phyloP scores from a whole-genome alignment of 1,140 invertebrate genomes.

The Caenorhabditis briggsae region DNA sequence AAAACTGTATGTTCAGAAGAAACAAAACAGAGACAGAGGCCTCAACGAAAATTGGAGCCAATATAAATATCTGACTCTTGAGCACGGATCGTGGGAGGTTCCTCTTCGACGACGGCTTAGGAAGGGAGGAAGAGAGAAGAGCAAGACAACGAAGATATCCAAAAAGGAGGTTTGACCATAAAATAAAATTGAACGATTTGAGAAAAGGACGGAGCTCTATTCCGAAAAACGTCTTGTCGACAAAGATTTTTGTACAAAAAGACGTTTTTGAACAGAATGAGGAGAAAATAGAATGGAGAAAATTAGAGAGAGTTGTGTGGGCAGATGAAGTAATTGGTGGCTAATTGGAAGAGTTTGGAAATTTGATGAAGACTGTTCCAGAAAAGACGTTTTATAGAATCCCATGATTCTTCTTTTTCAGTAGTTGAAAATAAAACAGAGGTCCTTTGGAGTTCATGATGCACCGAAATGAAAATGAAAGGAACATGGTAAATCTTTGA shows the following conservation, averaged over 20 bases:
- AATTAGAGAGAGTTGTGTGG: no score
- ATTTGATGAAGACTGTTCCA: no score
- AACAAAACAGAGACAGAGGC: not conserved
- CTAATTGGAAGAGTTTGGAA: no score
- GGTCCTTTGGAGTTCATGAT: no score
- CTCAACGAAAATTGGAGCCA: not conserved
- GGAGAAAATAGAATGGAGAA: no score
- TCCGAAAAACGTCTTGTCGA: not conserved
- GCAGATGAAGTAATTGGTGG: no score
- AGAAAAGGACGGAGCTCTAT: not conserved
- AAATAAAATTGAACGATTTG: conserved; percentile 20
- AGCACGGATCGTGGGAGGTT: not conserved
- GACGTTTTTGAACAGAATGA: not conserved
- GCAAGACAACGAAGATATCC: not conserved
- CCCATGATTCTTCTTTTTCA: no score
- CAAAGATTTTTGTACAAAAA: not conserved
- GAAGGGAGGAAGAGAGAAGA: no score
- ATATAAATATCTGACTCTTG: not conserved
- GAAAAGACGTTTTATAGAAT: no score
- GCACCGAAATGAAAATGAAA: no score
- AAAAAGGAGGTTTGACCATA: not conserved
- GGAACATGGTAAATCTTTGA: no score
- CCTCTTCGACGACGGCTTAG: not conserved
- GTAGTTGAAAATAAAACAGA: no score
- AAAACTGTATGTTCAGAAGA: not conserved